Evolutionary conservation across 1,140 invertebrate species (phyloP), one percentile per base, ranked within the genome.

Genomic region (Cryptotermes secundus): DNA sequence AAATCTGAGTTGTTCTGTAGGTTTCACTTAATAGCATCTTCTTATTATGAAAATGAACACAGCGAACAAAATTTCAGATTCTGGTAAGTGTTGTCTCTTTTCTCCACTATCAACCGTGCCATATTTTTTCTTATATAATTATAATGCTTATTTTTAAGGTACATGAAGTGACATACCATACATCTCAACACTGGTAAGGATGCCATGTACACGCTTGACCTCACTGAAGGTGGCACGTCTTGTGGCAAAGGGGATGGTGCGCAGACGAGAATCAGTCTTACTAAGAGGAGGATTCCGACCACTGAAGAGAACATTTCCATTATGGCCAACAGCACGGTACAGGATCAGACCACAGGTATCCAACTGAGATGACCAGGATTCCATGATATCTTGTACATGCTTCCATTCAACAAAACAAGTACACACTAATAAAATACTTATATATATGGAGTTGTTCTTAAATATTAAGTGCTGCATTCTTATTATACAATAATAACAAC

Each of bases 171-270:
- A 86, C 90, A 88, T 89, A 94, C 96, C 95, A 90, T 96, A 96
- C 85, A 95, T 92, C 88, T 94, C 93, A 82, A 96, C 90, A 80
- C 93, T 93, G n/a, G 93, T 91, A 9, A 98, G 88, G 83, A 95
- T 90, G 65, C 93, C 91, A 87, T 96, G 93, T 2, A 96, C 95
- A 84, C 96, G 91, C 88, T 94, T 92, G 0, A 96, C 93, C 91
- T 97, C 96, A 83, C 92, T 95, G 86, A 94, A 96, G 3, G 95
- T 97, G 7, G 97, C 94, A 87, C 96, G 91, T 86, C 94, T 91
- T 0, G 96, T 97, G 2, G 95, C 93, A 89, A 98, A 97, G 12
- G 97, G 96, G 86, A 98, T 92, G 65, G 91, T 92, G 87, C 96
- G 89, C 22, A 97, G 89, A 84, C 95, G 90, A 14, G 87, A 79